phyloP scores from a whole-genome alignment of 2,888 invertebrate species.

The Hartigia nigra region DNA sequence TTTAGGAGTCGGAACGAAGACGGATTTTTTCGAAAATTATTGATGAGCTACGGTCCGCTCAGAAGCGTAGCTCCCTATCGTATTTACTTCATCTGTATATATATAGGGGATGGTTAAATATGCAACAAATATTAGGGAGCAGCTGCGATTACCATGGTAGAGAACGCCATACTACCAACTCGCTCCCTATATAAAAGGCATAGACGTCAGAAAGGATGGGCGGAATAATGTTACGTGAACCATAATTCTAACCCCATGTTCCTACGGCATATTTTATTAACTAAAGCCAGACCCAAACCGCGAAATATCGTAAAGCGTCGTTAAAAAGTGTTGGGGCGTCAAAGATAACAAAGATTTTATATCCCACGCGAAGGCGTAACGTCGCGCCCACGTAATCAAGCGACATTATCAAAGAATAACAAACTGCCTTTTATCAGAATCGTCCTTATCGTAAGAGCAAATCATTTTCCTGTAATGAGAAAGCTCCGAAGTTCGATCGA shows the following conservation, averaged over 20 bases:
- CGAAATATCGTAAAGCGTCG: background rate
- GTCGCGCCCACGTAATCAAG: background rate
- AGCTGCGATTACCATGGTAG: slow-evolving; percentile 39
- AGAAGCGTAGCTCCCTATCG: background rate
- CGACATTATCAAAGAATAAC: background rate
- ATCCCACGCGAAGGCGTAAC: background rate
- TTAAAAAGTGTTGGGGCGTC: background rate
- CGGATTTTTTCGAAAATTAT: slow-evolving; percentile 4
- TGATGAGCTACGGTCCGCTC: slow-evolving; percentile 3
- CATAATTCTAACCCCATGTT: background rate
- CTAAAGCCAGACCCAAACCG: background rate
- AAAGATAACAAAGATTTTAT: background rate
- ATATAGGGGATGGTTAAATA: slow-evolving; percentile 35
- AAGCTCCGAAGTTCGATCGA: background rate
- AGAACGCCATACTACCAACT: slow-evolving; percentile 33
- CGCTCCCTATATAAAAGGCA: background rate
- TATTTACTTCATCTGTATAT: background rate
- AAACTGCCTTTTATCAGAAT: background rate
- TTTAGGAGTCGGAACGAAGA: background rate
- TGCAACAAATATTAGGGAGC: slow-evolving; percentile 37
- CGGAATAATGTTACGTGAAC: background rate
- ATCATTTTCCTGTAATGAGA: background rate
- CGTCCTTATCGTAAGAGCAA: background rate
- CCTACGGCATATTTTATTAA: background rate
- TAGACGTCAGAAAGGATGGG: background rate